Evolutionary conservation across 2,113 vertebrate species (phyloP).

Genomic region (Takifugu bimaculatus): DNA sequence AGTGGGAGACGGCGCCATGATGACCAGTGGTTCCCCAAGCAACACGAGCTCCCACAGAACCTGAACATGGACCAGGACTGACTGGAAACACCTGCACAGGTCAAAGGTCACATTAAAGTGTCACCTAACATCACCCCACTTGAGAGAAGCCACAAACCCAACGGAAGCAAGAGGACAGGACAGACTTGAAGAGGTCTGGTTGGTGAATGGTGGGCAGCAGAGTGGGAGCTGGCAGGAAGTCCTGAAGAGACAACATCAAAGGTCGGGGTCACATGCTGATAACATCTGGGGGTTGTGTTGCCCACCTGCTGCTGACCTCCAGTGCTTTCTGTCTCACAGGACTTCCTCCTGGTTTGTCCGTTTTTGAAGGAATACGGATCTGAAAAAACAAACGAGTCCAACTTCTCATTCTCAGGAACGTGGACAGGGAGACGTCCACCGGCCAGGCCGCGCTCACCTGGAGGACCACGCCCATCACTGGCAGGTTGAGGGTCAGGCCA

Average conservation of each 20-base stretch:
- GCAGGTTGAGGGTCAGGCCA: constrained; percentile 84
- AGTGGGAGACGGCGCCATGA: constrained; percentile 87
- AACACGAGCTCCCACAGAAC: constrained; percentile 92
- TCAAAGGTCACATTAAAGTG: constrained; percentile 13
- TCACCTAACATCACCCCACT: neutral
- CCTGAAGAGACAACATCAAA: constrained; percentile 63
- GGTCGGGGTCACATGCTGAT: neutral
- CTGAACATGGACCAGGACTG: constrained; percentile 87
- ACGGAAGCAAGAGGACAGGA: neutral
- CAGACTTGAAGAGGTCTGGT: constrained; percentile 89
- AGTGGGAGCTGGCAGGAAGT: constrained; percentile 77
- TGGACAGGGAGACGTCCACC: too few species aligned
- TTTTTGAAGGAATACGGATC: constrained; percentile 84
- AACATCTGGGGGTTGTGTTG: neutral
- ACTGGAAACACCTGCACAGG: constrained; percentile 85
- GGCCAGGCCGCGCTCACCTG: constrained; percentile 75
- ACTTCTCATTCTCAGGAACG: too few species aligned
- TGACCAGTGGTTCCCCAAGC: constrained; percentile 87
- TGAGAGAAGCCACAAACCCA: too few species aligned
- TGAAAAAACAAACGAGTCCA: constrained; percentile 39
- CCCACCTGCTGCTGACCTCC: constrained; percentile 72
- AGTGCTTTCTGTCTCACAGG: constrained; percentile 68
- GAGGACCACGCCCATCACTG: constrained; percentile 87
- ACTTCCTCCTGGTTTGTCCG: constrained; percentile 79
- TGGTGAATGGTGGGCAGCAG: constrained; percentile 82